Base-by-base conservation (phyloP, 2,888 invertebrate species). In the Drosophila neutralis region DNA sequence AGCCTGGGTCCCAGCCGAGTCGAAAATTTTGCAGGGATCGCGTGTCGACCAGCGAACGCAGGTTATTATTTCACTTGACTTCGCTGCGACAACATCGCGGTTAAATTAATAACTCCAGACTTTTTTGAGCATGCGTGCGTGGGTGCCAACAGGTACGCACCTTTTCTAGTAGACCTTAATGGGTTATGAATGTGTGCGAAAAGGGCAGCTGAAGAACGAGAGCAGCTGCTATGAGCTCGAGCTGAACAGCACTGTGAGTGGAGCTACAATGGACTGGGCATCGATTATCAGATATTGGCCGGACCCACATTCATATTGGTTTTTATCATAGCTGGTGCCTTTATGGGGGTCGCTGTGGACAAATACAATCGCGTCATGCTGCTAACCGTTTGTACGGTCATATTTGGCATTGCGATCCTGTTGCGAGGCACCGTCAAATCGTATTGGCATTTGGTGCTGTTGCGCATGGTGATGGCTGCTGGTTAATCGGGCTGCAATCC, bases 231-330 rank as follows among this genome's bases (percentile, higher is more conserved):
- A 93, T 74, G 93, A 94, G 0, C 93, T 96, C 53, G 94, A 94
- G 64, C 83, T 96, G 57, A 97, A 97, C 87, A 97, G 96, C 0
- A 95, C 95, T 98, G 98, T 93, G 97, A 97, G 91, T 98, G 98
- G 98, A 96, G 96, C 91, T 98, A 98, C 94, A 98, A 97, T 91
- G 98, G 98, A 0, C 94, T 98, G 63, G 98, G 98, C 15, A 94
- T 98, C 72, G 97, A 98, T 91, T 98, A 98, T 93, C 98, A 98
- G 93, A 95, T 98, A 74, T 93, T 98, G 72, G 98, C 98, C 0
- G 98, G 98, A 0, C 98, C 98, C 0, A 97, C 97, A 78, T 98
- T 98, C 93, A 98, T 98, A 92, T 96, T 97, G 2, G 96, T 98
- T 40, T 98, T 97, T 93, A 98, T 98, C 0, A 94, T 98, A 56